A percentile compares a stretch with the other conserved stretches of the same genome.
These are phyloP conservation scores for Pseudomyrmex concolor DNA, from an alignment of 1,140 invertebrate species.

Conservation along the genomic window DNA sequence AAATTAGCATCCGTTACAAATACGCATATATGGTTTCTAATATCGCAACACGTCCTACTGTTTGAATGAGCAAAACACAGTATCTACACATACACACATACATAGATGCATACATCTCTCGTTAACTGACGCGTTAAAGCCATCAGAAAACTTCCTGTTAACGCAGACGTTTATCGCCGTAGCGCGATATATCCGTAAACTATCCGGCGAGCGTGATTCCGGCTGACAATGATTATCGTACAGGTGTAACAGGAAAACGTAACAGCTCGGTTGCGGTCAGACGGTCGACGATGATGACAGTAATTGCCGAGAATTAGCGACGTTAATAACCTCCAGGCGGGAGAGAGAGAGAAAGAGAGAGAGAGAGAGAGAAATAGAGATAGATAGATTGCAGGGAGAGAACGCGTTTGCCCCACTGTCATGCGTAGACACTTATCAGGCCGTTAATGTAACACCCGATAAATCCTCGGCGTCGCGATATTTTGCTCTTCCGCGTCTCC, in stretches of 20 bases:
- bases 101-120: neutral
- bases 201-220: constrained; percentile 50
- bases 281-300: constrained; percentile 74
- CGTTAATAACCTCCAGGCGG: constrained; percentile 72
- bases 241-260: constrained; percentile 75
- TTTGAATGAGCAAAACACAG: too few relatives aligned
- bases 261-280: constrained; percentile 72
- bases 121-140: neutral
- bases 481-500: constrained; percentile 65
- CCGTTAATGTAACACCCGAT: constrained; percentile 73
- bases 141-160: constrained; percentile 29
- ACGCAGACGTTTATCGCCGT: constrained; percentile 28
- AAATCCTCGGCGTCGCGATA: constrained; percentile 65
- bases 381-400: neutral
- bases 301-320: constrained; percentile 74
- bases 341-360: constrained; percentile 22
- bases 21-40: too few relatives aligned
- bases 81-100: too few relatives aligned
- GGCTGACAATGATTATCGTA: constrained; percentile 71
- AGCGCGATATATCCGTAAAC: constrained; percentile 41
- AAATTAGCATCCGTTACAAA: too few relatives aligned
- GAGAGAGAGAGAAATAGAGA: constrained; percentile 5
- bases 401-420: constrained; percentile 56
- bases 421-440: constrained; percentile 70
- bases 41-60: too few relatives aligned